Conservation (phyloP, 2,113 vertebrate species). For the Donacobius atricapilla region DNA sequence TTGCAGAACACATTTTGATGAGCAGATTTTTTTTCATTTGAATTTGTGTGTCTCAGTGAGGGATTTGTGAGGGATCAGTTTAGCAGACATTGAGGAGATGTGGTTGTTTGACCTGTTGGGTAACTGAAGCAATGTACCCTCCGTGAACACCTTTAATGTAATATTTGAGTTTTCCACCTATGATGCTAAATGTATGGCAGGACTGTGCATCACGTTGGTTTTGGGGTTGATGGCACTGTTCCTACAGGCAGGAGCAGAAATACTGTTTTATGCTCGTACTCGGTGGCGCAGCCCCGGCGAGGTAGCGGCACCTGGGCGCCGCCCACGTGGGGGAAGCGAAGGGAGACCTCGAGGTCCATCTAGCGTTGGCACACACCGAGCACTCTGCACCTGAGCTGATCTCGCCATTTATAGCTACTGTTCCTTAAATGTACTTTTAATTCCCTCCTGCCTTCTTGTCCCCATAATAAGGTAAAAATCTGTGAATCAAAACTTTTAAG, state of each 20-base stretch:
- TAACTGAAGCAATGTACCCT: background rate
- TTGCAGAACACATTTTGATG: background rate
- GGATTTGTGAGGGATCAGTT: background rate
- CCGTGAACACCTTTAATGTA: background rate
- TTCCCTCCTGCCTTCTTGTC: background rate
- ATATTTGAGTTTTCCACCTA: background rate
- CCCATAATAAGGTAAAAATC: background rate
- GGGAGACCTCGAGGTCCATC: background rate
- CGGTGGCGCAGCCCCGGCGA: accelerated
- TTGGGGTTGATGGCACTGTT: background rate
- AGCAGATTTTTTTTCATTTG: background rate
- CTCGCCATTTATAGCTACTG: accelerated
- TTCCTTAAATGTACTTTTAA: background rate
- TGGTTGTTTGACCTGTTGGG: background rate
- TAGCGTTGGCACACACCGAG: background rate
- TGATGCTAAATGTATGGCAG: background rate
- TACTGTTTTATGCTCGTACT: background rate
- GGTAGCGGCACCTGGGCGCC: background rate
- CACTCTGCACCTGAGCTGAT: background rate
- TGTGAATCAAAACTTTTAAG: background rate
- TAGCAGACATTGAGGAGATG: background rate
- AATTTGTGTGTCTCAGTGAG: background rate
- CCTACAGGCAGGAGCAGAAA: background rate
- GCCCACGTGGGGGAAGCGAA: accelerated
- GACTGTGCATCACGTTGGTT: background rate